These are phyloP conservation scores for Saxidomus purpurata DNA, from an alignment of 1,140 invertebrate species.

Conservation along the genomic window DNA sequence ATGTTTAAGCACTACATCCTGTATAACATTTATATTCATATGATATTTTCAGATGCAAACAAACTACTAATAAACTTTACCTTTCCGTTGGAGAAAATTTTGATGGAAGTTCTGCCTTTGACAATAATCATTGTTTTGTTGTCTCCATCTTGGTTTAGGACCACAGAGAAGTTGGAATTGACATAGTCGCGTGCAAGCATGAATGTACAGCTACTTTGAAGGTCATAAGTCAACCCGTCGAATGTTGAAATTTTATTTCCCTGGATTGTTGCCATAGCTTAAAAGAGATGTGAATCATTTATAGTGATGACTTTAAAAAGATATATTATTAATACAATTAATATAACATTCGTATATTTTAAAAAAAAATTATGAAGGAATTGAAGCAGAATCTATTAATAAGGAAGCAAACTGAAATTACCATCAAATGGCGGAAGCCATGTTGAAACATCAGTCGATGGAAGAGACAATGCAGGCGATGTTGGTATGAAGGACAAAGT, in stretches of 20 bases:
- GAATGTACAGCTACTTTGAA: slow-evolving; percentile 94
- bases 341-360: too few species aligned
- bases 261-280: slow-evolving; percentile 89
- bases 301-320: too few species aligned
- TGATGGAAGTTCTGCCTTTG: slow-evolving; percentile 82
- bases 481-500: slow-evolving; percentile 53
- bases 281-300: slow-evolving; percentile 45
- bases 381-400: not conserved
- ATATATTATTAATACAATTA: too few species aligned
- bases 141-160: slow-evolving; percentile 86
- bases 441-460: slow-evolving; percentile 68
- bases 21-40: too few species aligned
- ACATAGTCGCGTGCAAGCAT: slow-evolving; percentile 93
- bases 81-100: slow-evolving; percentile 80
- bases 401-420: too few species aligned
- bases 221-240: slow-evolving; percentile 92
- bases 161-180: slow-evolving; percentile 87
- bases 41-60: too few species aligned
- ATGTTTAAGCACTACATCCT: too few species aligned
- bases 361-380: too few species aligned
- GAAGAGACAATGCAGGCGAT: slow-evolving; percentile 72
- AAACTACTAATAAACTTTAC: slow-evolving; percentile 12
- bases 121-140: slow-evolving; percentile 69
- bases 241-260: slow-evolving; percentile 95
- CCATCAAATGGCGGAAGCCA: slow-evolving; percentile 82